Percentiles rank a stretch among this genome's conserved stretches.
These are phyloP conservation scores for Oreocharis arfaki DNA, from an alignment of 2,113 vertebrate genomes.

Conservation along the genomic window DNA sequence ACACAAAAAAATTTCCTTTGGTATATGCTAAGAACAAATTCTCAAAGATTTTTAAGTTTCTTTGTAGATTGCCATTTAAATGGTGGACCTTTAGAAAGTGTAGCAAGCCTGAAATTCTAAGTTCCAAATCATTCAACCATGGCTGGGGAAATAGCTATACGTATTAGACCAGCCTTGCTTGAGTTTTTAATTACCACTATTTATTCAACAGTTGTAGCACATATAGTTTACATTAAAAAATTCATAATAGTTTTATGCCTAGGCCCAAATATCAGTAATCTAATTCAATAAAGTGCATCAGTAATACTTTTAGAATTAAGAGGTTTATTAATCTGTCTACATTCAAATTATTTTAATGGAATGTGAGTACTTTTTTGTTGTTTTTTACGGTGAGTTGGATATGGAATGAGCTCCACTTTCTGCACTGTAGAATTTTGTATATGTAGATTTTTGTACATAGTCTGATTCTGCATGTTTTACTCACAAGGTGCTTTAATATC, in stretches of 20 bases:
- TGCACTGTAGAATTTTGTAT: background rate
- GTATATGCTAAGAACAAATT: background rate
- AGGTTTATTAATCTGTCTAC: background rate
- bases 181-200: background rate
- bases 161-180: background rate
- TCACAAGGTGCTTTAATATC: background rate
- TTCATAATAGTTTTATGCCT: background rate
- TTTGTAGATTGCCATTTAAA: background rate
- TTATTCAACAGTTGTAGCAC: background rate
- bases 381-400: background rate
- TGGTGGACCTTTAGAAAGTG: background rate
- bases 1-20: background rate
- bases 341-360: background rate
- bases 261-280: background rate
- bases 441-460: background rate
- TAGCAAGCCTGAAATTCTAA: background rate
- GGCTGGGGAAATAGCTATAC: background rate
- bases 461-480: background rate
- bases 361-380: background rate
- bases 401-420: background rate
- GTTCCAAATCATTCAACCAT: background rate
- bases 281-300: background rate
- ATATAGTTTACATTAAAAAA: background rate
- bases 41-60: background rate
- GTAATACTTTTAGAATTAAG: background rate